Percentiles rank a stretch among this genome's conserved stretches.
These are phyloP conservation scores for Prinia subflava DNA, from an alignment of 2,113 vertebrate species.

Conservation along the genomic window DNA sequence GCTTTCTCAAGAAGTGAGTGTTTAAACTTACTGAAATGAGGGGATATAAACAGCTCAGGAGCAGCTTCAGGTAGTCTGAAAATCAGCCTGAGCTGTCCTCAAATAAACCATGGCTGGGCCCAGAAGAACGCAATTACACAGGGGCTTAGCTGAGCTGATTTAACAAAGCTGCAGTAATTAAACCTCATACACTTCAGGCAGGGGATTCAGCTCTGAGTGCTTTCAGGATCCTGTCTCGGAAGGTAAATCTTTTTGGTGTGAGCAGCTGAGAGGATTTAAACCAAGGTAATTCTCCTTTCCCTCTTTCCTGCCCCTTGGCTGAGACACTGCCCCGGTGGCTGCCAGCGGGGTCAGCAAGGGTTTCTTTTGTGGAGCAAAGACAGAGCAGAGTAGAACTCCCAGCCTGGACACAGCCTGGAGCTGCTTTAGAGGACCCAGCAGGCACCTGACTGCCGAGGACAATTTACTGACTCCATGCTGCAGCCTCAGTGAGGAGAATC, in stretches of 20 bases:
- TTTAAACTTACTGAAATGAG: neutral
- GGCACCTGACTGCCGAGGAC: neutral
- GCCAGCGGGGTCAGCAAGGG: neutral
- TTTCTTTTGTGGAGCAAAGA: neutral
- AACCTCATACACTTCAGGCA: constrained; percentile 33
- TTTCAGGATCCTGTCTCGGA: neutral
- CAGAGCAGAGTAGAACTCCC: neutral
- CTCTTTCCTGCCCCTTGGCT: neutral
- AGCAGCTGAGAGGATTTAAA: constrained; percentile 20
- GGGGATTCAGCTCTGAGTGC: constrained; percentile 1
- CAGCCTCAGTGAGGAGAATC: neutral
- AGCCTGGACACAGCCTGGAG: neutral
- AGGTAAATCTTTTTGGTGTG: constrained; percentile 3
- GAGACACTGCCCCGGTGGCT: rapidly evolving
- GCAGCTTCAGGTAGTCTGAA: neutral
- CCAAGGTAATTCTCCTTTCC: neutral
- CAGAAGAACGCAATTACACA: constrained; percentile 56
- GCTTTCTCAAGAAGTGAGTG: neutral
- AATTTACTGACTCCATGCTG: neutral
- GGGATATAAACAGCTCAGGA: neutral
- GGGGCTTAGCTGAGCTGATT: constrained; percentile 43
- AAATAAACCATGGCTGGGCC: constrained; percentile 43
- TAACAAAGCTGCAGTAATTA: constrained; percentile 65
- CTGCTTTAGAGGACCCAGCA: neutral
- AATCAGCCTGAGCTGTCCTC: constrained; percentile 25